Evolutionary conservation across 1,140 invertebrate genomes (phyloP).

Genomic region (Vanessa atalanta): DNA sequence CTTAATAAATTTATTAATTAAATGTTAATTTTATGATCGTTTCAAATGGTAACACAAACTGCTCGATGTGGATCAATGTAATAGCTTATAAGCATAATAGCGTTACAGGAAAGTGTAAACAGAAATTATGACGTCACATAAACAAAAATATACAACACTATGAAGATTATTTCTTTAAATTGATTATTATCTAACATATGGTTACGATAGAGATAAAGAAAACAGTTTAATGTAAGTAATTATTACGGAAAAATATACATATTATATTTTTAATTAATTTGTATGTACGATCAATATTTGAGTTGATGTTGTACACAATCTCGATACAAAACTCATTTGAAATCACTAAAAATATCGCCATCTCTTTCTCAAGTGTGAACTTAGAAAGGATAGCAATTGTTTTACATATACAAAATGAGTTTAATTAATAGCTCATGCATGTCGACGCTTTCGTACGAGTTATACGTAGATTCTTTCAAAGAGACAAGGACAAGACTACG

Average conservation of each 20-base stretch:
- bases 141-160: slow-evolving; percentile 10
- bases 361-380: too few species aligned
- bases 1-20: too few species aligned
- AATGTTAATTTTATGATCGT: neutral
- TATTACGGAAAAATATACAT: neutral
- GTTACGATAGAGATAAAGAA: neutral
- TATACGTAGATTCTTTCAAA: too few species aligned
- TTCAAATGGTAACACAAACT: slow-evolving; percentile 28
- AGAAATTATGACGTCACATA: slow-evolving; percentile 12
- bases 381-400: too few species aligned
- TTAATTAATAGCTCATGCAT: too few species aligned
- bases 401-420: too few species aligned
- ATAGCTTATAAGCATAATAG: slow-evolving; percentile 29
- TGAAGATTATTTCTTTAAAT: neutral
- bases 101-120: slow-evolving; percentile 1
- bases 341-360: too few species aligned
- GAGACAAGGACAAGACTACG: too few species aligned
- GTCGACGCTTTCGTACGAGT: too few species aligned
- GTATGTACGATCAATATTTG: neutral
- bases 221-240: neutral
- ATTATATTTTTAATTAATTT: neutral
- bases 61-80: slow-evolving; percentile 3
- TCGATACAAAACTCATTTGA: too few species aligned
- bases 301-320: too few species aligned
- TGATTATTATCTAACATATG: neutral